Base-by-base conservation (phyloP, 1,140 invertebrate genomes). In the Macrosteles quadrilineatus region DNA sequence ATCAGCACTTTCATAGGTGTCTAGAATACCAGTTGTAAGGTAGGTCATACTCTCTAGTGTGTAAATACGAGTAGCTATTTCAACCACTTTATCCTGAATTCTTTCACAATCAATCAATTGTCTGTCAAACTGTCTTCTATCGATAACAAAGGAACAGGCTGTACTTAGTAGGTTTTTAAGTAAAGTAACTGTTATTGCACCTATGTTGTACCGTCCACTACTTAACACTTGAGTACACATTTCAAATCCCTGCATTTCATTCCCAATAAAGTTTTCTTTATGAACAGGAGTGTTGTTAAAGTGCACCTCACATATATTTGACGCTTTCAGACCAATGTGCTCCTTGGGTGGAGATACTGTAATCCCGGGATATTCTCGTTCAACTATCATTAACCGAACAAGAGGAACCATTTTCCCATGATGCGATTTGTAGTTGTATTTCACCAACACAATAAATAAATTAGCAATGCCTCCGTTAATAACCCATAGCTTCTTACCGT, bases 81-180 rank as follows among this genome's bases (percentile, higher is more conserved):
- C 70, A 2, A 69, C 67, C 12, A 75, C 1, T 63, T 68, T 71
- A 19, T 67, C 53, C 9, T 72, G 43, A 17, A 72, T 66, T 21
- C 40, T 57, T 63, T 73, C 85, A 76, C 85, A 85, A 55, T 89
- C 84, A 55, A 81, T 76, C 0, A 86, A 74, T 32, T 82, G 75
- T 68, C 80, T 80, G 9, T 88, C 87, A 78, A 92, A 91, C 76
- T 93, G 90, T 23, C 83, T 85, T 53, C 87, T 84, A 3, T 83
- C 78, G 14, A 87, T 83, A 25, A 89, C 85, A 78, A 90, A 83
- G 1, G 87, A 82, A 23, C 85, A 82, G 25, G 91, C 82, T 72
- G 74, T 43, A 23, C 80, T 77, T 0, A 85, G 64, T 40, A 86
- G 78, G 47, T 80, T 80, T 67, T 80, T 83, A 45, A 85, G 73